A percentile compares a stretch with the other conserved stretches of the same genome.
phyloP scores from a whole-genome alignment of 1,140 invertebrate genomes.

The Leptonema lineaticorne region DNA sequence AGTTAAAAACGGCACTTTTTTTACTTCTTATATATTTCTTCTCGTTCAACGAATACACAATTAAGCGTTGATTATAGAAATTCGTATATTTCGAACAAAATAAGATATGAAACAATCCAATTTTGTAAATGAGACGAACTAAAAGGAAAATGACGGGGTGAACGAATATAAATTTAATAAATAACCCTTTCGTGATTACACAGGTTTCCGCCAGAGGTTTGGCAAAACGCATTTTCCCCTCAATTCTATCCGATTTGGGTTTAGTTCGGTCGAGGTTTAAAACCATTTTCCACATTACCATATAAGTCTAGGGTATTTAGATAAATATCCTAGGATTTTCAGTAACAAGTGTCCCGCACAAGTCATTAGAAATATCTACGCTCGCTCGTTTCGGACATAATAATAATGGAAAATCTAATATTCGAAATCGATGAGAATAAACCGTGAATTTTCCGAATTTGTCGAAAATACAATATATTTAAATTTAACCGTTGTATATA shows the following conservation, averaged over 20 bases:
- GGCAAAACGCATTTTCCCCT: conserved; percentile 1
- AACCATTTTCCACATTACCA: conserved; percentile 27
- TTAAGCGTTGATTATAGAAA: too few species aligned
- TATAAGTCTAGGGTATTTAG: conserved; percentile 15
- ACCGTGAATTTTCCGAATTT: too few species aligned
- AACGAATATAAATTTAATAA: background rate
- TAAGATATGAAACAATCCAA: too few species aligned
- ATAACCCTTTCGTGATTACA: conserved; percentile 9
- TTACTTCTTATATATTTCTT: too few species aligned
- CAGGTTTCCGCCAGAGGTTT: background rate
- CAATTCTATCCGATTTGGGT: conserved; percentile 1
- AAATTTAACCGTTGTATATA: too few species aligned
- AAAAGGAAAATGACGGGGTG: background rate
- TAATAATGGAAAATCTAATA: background rate
- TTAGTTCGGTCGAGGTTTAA: background rate
- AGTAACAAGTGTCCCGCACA: conserved; percentile 11
- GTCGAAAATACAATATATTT: too few species aligned
- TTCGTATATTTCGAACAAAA: too few species aligned
- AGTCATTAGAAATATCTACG: conserved; percentile 21
- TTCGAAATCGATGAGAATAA: background rate
- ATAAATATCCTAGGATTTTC: background rate
- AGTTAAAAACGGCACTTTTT: too few species aligned
- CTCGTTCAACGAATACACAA: too few species aligned
- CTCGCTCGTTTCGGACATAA: background rate
- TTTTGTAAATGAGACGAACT: too few species aligned